Base-by-base conservation (phyloP, 1,140 invertebrate species). In the Mamestra configurata region DNA sequence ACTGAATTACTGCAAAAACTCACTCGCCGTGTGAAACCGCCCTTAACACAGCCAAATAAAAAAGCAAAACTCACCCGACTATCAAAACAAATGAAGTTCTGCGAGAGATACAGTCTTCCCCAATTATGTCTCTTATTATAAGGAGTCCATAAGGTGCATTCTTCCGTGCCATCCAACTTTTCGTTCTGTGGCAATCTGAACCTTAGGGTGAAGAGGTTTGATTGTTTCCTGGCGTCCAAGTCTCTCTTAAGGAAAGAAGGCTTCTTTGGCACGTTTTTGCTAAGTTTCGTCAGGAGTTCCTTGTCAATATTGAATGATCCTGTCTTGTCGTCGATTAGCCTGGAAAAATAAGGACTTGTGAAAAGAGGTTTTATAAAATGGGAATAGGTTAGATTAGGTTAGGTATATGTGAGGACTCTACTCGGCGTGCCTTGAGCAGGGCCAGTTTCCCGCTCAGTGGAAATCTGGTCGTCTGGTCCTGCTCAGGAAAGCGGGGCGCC, bases 21-120 rank as follows among this genome's bases (percentile, higher is more conserved):
- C n/a, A n/a, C n/a, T 31, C 27, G 27, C 27, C 27, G 8, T 43
- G 8, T 43, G 40, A 11, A 43, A 43, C 51, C 18, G 18, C 18
- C 51, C 8, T 22, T 7, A 8, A 11, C 4, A 64, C 6, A 31
- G 11, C 3, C 27, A 75, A 51, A 61, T 22, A n/a, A 51, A 43
- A 37, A 43, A 70, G 6, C 18, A 55, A n/a, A 20, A 87, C 95
- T 96, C 95, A 99, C 98, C 95, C 98, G 96, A 94, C 99, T 99
- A 91, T 98, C 97, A 94, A 99, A 99, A 91, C 99, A 99, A 83
- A 99, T 96, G 93, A 98, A 99, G 95, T 99, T 99, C 86, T 98
- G 97, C 0, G 99, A 99, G 27, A 99, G 93, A 94, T 98, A 99
- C 82, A 99, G 96, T 83, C 97, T 96, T n/a, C 99, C 99, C 95